phyloP scores from a whole-genome alignment of 2,113 vertebrate genomes.

The Uropsilus gracilis region DNA sequence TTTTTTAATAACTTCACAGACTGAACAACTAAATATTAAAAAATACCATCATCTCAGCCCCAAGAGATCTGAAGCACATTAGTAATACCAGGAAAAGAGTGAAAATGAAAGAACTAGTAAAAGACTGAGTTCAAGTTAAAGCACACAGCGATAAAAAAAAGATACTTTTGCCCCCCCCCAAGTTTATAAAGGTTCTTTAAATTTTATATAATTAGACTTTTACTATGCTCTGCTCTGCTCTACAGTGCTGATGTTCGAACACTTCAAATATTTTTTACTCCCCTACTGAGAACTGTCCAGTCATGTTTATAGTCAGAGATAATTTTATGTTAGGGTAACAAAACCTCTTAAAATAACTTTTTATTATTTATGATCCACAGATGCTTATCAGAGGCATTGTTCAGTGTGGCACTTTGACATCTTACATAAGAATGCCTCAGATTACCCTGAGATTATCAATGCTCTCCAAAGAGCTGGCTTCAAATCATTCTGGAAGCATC shows the following conservation, averaged over 20 bases:
- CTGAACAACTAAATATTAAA: conserved; percentile 30
- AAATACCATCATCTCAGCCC: background rate
- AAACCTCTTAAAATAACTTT: conserved; percentile 50
- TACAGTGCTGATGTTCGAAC: conserved; percentile 15
- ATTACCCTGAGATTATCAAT: conserved; percentile 74
- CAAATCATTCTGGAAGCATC: conserved; percentile 80
- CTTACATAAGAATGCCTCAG: conserved; percentile 40
- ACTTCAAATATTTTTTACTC: conserved; percentile 25
- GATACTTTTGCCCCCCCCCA: background rate
- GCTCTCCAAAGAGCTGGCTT: conserved; percentile 76
- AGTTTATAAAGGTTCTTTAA: conserved; percentile 14
- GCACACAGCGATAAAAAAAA: background rate
- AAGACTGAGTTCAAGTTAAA: background rate
- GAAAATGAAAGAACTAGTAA: conserved; percentile 19
- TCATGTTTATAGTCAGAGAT: conserved; percentile 57
- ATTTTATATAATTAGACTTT: conserved; percentile 54
- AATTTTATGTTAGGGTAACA: conserved; percentile 54
- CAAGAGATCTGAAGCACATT: background rate
- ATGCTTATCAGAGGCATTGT: conserved; percentile 65
- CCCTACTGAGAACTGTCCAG: conserved; percentile 26
- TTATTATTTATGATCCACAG: conserved; percentile 68
- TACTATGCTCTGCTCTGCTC: conserved; percentile 30
- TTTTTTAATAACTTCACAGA: conserved; percentile 50
- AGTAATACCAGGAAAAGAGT: background rate
- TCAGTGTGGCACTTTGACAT: conserved; percentile 58